Base-by-base conservation (phyloP, 2,888 invertebrate species). In the Brassicogethes aeneus region DNA sequence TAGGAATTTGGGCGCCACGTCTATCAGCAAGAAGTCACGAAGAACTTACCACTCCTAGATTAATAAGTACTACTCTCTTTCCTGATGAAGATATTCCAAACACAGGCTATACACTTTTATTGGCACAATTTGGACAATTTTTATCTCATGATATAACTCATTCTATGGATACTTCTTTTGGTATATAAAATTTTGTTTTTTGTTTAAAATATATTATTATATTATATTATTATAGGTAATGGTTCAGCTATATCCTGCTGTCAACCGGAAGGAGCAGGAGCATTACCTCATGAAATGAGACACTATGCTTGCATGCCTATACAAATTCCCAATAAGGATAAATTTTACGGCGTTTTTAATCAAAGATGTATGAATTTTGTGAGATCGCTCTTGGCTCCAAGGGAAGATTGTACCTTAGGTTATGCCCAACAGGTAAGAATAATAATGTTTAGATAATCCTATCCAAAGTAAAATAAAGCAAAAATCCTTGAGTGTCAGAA, bases 71-170 rank as follows among this genome's bases (percentile, higher is more conserved):
- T 3, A 62, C 65, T 0, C 57, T 89, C 1, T 71, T 89, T 30
- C 59, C 70, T 1, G 78, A 80, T 46, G 68, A 68, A 1, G 74
- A 76, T 57, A 70, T 72, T 34, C 78, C 77, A 10, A 83, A 85
- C 61, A 51, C 62, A 0, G 72, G 74, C 0, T 74, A 74, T 54
- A 85, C 83, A 37, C 64, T 85, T 34, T 70, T 86, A 56, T 69
- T 85, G 40, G 84, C 84, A 82, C 84, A 86, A 62, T 88, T 85
- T 66, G 82, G 85, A 0, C 86, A 89, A 60, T 85, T 88, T 54
- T 61, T 89, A 7, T 76, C 82, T 0, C 85, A 89, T 46, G 90
- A 90, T 48, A 62, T 85, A 14, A 76, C 82, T 1, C 78, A 85
- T 40, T 82, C 84, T 0, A 77, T 85, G 1, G 75, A 81, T 32